Evolutionary conservation across 2,113 vertebrate species (phyloP).

Genomic region (Ailurus styani): DNA sequence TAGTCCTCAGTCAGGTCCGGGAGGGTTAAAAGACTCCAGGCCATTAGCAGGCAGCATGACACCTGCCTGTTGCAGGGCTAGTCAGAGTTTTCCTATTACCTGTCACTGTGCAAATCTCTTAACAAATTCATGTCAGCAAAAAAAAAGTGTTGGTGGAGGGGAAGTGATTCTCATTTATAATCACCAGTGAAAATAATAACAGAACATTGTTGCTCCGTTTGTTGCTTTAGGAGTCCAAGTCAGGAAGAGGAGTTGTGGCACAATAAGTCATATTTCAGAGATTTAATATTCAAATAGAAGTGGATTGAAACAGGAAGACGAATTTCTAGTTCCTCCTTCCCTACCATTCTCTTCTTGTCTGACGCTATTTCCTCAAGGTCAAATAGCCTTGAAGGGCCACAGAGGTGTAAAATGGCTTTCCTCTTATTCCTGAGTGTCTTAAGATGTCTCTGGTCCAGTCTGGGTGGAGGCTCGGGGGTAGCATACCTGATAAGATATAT

Average conservation of each 20-base stretch:
- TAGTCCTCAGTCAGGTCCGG: neutral
- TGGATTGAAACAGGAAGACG: neutral
- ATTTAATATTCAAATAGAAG: neutral
- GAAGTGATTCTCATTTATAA: neutral
- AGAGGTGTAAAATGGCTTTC: neutral
- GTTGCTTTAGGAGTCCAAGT: neutral
- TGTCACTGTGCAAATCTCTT: neutral
- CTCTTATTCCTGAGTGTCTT: neutral
- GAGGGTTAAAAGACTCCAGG: neutral
- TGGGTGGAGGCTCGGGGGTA: neutral
- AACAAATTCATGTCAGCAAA: neutral
- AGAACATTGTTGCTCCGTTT: neutral
- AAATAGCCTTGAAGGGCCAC: neutral
- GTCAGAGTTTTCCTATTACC: neutral
- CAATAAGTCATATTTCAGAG: neutral
- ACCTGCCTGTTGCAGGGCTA: neutral
- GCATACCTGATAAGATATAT: neutral
- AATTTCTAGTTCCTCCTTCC: neutral
- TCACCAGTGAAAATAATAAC: neutral
- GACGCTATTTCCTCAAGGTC: neutral
- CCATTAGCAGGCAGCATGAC: neutral
- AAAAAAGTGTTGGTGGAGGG: neutral
- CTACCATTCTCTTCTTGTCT: neutral
- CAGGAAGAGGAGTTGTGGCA: neutral
- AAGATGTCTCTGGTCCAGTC: neutral